Conservation (phyloP, 2,113 vertebrate species). For the Haemorhous mexicanus region DNA sequence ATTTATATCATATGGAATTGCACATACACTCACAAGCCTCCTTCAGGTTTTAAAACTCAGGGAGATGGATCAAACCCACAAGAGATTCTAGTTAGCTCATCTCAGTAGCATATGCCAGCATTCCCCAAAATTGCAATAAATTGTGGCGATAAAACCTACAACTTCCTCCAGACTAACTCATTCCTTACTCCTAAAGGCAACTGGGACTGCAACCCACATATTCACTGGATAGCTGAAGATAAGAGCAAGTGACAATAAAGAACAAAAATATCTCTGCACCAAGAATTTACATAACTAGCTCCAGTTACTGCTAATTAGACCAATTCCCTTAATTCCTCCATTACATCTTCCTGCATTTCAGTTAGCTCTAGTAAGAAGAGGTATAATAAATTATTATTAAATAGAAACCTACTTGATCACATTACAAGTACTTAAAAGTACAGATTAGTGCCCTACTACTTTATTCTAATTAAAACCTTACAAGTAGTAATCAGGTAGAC, state of each 20-base stretch:
- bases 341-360: not conserved
- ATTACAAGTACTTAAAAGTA: not conserved
- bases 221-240: not conserved
- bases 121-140: not conserved
- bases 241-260: not conserved
- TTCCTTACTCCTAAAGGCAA: not conserved
- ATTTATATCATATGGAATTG: not conserved
- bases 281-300: slow-evolving; percentile 30
- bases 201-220: not conserved
- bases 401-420: not conserved
- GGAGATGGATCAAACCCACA: not conserved
- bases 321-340: not conserved
- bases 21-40: not conserved
- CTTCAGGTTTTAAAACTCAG: not conserved
- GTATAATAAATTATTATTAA: not conserved
- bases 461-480: not conserved
- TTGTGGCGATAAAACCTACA: not conserved
- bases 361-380: not conserved
- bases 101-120: not conserved
- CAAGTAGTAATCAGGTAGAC: not conserved
- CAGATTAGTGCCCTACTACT: not conserved
- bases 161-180: not conserved
- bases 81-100: not conserved
- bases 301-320: not conserved
- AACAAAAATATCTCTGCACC: not conserved